These are phyloP conservation scores for Esox niger DNA, from an alignment of 2,113 vertebrate genomes.

Conservation along the genomic window DNA sequence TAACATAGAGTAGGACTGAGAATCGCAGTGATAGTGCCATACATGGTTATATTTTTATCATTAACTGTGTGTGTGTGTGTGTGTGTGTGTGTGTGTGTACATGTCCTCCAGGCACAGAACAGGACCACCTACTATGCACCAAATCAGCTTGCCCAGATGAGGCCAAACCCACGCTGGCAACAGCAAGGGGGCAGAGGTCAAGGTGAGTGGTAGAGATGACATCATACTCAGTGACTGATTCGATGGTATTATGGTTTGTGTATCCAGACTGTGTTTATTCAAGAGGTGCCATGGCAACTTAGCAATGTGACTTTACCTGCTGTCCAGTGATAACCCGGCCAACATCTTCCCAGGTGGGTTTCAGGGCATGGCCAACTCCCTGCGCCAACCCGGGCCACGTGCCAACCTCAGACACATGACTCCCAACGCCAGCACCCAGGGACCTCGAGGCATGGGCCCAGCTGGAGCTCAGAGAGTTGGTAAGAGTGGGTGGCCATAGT, in stretches of 20 bases:
- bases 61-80: too few relatives aligned
- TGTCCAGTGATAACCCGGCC: neutral
- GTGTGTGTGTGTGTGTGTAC: conserved; percentile 9
- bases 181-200: conserved; percentile 93
- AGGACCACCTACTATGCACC: conserved; percentile 96
- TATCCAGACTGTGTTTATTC: neutral
- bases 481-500: conserved; percentile 52
- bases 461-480: conserved; percentile 81
- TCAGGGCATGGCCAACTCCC: conserved; percentile 88
- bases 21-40: neutral
- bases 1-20: neutral
- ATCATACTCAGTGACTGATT: neutral
- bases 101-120: conserved; percentile 87
- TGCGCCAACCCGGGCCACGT: conserved; percentile 93
- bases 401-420: conserved; percentile 85
- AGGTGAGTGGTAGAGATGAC: conserved; percentile 68
- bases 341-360: conserved; percentile 71
- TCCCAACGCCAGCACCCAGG: conserved; percentile 77
- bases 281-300: neutral
- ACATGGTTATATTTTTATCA: too few relatives aligned
- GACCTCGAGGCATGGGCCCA: conserved; percentile 81
- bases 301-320: neutral
- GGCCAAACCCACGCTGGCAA: conserved; percentile 95
- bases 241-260: neutral
- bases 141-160: conserved; percentile 94